Percentiles rank a stretch among this genome's conserved stretches.
Evolutionary conservation across 2,888 invertebrate genomes (phyloP).

Genomic region (Conistra vaccinii): DNA sequence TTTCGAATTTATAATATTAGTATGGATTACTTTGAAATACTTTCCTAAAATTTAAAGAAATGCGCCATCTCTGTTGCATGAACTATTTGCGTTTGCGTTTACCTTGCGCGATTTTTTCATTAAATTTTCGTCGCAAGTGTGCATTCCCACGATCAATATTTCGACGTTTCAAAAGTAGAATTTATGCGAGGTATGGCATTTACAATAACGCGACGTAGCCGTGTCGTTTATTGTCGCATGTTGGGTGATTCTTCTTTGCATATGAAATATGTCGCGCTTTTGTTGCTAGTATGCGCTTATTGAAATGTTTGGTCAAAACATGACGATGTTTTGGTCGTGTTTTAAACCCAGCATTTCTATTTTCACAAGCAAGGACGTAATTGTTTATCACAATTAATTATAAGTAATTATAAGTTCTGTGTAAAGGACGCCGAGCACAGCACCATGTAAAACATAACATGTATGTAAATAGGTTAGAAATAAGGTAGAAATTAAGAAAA

Average conservation of each 20-base stretch:
- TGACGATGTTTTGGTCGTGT: background rate
- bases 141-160: slow-evolving; percentile 53
- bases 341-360: background rate
- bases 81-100: background rate
- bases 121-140: slow-evolving; percentile 48
- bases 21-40: background rate
- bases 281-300: slow-evolving; percentile 55
- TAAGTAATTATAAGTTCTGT: no score
- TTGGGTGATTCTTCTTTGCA: slow-evolving; percentile 63
- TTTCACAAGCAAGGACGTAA: background rate
- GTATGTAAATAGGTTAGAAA: no score
- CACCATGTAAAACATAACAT: no score
- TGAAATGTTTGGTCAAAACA: slow-evolving; percentile 41
- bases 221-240: slow-evolving; percentile 68
- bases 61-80: background rate
- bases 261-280: slow-evolving; percentile 64
- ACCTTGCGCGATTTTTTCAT: background rate
- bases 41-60: no score
- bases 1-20: no score
- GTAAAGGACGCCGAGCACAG: no score
- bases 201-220: slow-evolving; percentile 62
- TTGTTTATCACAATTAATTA: background rate
- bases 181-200: slow-evolving; percentile 68
- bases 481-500: no score
- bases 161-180: slow-evolving; percentile 64